A percentile compares a stretch with the other conserved stretches of the same genome.
Evolutionary conservation across 2,797 vertebrate genomes (phyloP).

Genomic region (Diceros bicornis): DNA sequence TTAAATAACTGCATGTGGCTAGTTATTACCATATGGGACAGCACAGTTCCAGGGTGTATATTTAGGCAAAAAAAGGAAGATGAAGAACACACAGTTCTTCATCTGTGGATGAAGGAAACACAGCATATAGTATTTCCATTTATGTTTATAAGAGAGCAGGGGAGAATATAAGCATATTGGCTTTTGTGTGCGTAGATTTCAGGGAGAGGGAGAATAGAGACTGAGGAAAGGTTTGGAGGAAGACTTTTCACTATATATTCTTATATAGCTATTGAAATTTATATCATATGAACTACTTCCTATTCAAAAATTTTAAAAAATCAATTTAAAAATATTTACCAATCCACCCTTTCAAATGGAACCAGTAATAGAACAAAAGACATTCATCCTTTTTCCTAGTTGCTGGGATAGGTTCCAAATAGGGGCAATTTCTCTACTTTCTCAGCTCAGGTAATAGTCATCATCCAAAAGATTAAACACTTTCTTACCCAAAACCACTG

Average conservation of each 20-base stretch:
- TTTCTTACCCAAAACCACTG: neutral
- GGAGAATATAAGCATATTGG: neutral
- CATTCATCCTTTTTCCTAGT: neutral
- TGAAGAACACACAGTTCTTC: too few species aligned
- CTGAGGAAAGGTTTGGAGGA: neutral
- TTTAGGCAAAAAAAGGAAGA: neutral
- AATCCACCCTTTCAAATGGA: constrained; percentile 19
- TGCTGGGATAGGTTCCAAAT: constrained; percentile 1
- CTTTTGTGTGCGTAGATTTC: neutral
- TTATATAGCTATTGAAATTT: neutral
- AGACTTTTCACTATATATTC: neutral
- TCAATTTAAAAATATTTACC: neutral
- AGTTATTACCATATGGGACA: neutral
- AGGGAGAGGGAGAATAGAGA: neutral
- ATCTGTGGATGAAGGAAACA: too few species aligned
- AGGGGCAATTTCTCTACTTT: neutral
- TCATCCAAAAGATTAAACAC: constrained; percentile 13
- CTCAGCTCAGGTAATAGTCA: neutral
- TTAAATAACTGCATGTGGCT: neutral
- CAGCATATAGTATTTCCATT: neutral
- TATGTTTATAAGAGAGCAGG: neutral
- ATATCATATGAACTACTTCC: neutral
- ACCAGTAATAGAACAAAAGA: neutral
- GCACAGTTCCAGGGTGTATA: neutral
- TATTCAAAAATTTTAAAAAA: neutral